These are phyloP conservation scores for Pionites leucogaster DNA, from an alignment of 2,113 vertebrate species.

Conservation along the genomic window DNA sequence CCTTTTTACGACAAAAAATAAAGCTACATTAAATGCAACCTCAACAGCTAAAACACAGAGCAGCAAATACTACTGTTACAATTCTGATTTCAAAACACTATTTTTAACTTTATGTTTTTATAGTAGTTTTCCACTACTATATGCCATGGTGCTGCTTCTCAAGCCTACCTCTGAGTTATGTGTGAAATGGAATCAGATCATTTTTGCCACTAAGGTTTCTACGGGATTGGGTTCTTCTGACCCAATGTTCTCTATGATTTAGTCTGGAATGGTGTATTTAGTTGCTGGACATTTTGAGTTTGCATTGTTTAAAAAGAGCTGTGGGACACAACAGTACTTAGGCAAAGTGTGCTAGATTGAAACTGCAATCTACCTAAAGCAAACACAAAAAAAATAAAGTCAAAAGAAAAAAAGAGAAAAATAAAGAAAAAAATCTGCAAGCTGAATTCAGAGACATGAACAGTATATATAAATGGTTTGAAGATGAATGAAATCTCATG, in stretches of 20 bases:
- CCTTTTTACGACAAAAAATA: neutral
- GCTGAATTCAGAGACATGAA: conserved; percentile 73
- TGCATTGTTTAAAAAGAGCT: conserved; percentile 13
- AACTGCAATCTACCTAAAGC: conserved; percentile 62
- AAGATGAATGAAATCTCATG: conserved; percentile 87
- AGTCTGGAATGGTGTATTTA: conserved; percentile 2
- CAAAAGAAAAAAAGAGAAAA: neutral
- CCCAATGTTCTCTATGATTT: neutral
- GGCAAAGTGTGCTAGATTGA: conserved; percentile 49
- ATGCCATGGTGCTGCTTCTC: neutral
- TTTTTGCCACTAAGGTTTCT: neutral
- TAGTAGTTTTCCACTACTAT: conserved; percentile 31
- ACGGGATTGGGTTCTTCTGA: neutral
- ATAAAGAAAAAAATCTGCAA: conserved; percentile 49
- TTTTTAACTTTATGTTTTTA: neutral
- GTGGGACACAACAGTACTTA: conserved; percentile 47
- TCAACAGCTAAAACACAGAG: conserved; percentile 21
- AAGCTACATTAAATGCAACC: neutral
- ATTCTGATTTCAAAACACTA: neutral
- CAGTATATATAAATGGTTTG: conserved; percentile 73
- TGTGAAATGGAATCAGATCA: neutral
- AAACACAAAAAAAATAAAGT: conserved; percentile 21
- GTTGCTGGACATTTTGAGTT: neutral
- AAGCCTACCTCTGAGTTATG: neutral
- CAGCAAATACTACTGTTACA: conserved; percentile 37